Evolutionary conservation across 2,797 vertebrate genomes (phyloP), one percentile per base, ranked within the genome.

Genomic region (Melopsittacus undulatus): DNA sequence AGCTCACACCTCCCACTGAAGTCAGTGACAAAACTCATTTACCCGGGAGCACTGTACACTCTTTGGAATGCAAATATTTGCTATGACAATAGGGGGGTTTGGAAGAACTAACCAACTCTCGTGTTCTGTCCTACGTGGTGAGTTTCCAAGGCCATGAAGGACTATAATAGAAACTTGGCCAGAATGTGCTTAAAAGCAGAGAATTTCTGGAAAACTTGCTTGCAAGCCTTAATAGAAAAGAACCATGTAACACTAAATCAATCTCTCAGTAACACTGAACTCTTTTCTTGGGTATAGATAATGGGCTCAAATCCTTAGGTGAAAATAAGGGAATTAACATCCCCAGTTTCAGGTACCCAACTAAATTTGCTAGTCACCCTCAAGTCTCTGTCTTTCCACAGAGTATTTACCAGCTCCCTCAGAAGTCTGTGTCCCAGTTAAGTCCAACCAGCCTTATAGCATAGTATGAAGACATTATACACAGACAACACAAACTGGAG

Each of bases 11-110:
- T 94, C 89, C 67, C 61, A 30, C 70, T 69, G 63, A 79, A 91
- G 59, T 43, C 66, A 81, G 54, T 72, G 56, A 95, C 79, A 94
- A 84, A 90, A 82, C 24, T 62, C 3, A n/a, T 59, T 95, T 69
- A 51, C 86, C 56, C 15, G 7, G 20, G 27, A 93, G 40, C 20
- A 24, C 13, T 42, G 49, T 23, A 36, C 20, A 18, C 51, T 69
- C 52, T 75, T 61, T 30, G 48, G 46, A 92, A 92, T 2, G 20
- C 45, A 96, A 94, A 82, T 92, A 92, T 87, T 85, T 94, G 66
- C 80, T 73, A 34, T 22, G 42, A 90, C 30, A 94, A 85, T 68
- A 90, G 24, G 63, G 42, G 26, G 54, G 13, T 51, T 91, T 18
- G 83, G 24, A 93, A 89, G 34, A 93, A 69, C 15, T 62, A 92